These are phyloP conservation scores for Phrynosoma blainvillii DNA, from an alignment of 2,113 vertebrate genomes.

Conservation along the genomic window DNA sequence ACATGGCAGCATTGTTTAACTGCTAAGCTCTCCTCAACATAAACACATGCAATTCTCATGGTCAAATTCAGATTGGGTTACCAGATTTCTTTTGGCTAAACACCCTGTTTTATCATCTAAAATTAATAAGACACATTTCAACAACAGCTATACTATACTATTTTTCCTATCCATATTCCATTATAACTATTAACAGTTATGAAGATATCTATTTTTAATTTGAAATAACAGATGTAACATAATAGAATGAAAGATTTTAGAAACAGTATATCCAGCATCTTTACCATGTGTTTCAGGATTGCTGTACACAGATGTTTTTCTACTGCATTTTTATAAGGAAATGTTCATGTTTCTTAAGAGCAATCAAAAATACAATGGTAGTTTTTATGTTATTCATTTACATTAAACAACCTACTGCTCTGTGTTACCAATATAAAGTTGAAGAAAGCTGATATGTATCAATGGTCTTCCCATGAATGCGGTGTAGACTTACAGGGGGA, in stretches of 20 bases:
- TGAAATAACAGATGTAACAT: slow-evolving; percentile 42
- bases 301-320: slow-evolving; percentile 3
- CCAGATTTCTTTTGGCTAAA: not conserved
- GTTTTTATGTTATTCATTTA: slow-evolving; percentile 26
- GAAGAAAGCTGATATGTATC: slow-evolving; percentile 45
- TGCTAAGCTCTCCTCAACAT: too few relatives aligned
- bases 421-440: slow-evolving; percentile 28
- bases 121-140: slow-evolving; percentile 74
- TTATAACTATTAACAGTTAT: slow-evolving; percentile 68
- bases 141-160: slow-evolving; percentile 71
- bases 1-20: not conserved
- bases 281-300: slow-evolving; percentile 32
- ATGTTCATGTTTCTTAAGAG: slow-evolving; percentile 1
- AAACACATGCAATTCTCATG: not conserved
- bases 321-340: slow-evolving; percentile 5
- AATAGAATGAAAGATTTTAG: slow-evolving; percentile 9
- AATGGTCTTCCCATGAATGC: not conserved
- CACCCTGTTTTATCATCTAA: slow-evolving; percentile 74
- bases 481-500: slow-evolving; percentile 45
- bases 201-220: slow-evolving; percentile 76
- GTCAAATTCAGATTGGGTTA: not conserved
- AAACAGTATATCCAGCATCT: not conserved
- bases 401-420: slow-evolving; percentile 36
- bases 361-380: not conserved
- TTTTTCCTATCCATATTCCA: slow-evolving; percentile 36